A percentile compares a stretch with the other conserved stretches of the same genome.
phyloP scores from a whole-genome alignment of 2,797 vertebrate species.

The Alcedo atthis region DNA sequence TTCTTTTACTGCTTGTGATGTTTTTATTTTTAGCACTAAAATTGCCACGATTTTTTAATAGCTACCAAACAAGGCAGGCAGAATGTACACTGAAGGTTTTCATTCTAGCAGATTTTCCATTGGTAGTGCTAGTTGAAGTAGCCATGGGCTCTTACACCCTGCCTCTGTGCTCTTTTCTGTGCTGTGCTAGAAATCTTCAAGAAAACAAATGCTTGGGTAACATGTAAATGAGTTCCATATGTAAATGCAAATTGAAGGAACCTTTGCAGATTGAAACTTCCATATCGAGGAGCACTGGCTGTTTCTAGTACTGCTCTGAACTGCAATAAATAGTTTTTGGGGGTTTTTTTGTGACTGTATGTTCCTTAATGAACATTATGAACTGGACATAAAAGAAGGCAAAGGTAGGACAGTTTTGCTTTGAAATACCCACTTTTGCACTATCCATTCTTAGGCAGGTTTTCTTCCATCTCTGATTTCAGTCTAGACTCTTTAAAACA shows the following conservation, averaged over 20 bases:
- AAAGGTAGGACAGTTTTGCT: neutral
- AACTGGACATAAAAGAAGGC: neutral
- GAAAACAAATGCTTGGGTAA: neutral
- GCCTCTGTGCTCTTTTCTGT: fast-evolving
- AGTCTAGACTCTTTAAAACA: neutral
- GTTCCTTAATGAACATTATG: neutral
- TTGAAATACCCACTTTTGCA: neutral
- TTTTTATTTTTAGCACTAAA: neutral
- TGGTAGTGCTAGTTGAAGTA: neutral
- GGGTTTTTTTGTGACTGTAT: neutral
- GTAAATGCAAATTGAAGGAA: neutral
- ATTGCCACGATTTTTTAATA: neutral
- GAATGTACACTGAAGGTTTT: neutral
- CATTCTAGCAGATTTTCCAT: neutral
- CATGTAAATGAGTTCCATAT: neutral
- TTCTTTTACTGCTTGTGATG: neutral
- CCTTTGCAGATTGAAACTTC: neutral
- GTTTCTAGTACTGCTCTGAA: neutral
- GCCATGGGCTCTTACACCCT: neutral
- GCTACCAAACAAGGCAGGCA: neutral
- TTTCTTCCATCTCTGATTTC: neutral
- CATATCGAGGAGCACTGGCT: fast-evolving
- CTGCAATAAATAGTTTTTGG: neutral
- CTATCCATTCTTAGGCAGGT: neutral
- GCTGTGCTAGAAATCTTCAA: neutral